Evolutionary conservation across 64 coral and sea anemone genomes (phyloP), one percentile per base, ranked within the genome.

Genomic region (Cladopsammia gracilis): DNA sequence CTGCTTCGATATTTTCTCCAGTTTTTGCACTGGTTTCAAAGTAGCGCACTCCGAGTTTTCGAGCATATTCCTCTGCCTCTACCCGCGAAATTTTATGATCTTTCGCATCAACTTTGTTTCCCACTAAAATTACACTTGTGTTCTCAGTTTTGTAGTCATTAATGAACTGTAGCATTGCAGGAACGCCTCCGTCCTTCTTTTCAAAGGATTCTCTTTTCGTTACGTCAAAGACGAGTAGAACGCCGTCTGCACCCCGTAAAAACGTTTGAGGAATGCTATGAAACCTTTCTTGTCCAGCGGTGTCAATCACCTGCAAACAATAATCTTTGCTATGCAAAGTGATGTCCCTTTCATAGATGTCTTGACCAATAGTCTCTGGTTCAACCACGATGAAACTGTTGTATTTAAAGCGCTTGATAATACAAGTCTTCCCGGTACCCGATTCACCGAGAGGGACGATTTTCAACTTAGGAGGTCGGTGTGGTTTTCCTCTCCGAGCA

Each of bases 161-260:
- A 75, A 83, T 12, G 3, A 61, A 11, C 58, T 83, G 0, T 18
- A 45, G 1, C 79, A 83, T 83, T 83, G 7, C 19, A 45, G 58
- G 59, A 65, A 83, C 19, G 10, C 59, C 62, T 48, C 78, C 44
- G 34, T 34, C 34, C 34, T 34, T 34, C 34, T 34, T 34, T 25
- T n/a, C 10, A 48, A 89, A 65, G 18, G 87, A 62, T 6, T 18
- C 6, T 18, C 48, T 42, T 0, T 46, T 26, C 10, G 74, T 62
- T 78, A 89, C 25, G 25, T 89, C 87, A 77, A 62, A 89, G 7
- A 89, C 87, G 5, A 89, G 73, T 3, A 77, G 62, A 66, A 89
- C 60, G 0, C 87, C 87, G 44, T 67, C 34, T 23, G 3, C 16
- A 1, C n/a, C 10, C 9, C 49, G 48, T 77, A 77, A 53, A 22